Evolutionary conservation across 2,888 invertebrate genomes (phyloP).

Genomic region (Ptilodon capucinus): DNA sequence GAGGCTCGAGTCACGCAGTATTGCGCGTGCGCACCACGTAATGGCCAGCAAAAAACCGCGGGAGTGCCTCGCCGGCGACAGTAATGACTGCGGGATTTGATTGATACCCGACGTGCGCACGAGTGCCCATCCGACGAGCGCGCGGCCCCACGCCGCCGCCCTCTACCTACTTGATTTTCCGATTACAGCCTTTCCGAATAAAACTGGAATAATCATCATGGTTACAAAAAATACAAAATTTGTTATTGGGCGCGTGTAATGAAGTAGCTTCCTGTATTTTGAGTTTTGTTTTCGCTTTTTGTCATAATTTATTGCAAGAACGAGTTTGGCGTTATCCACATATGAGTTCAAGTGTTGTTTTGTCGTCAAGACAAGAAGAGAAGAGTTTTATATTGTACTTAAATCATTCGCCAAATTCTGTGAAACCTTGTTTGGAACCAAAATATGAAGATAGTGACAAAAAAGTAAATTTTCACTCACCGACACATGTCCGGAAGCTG

Average conservation of each 20-base stretch:
- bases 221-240: not conserved
- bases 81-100: slow-evolving; percentile 25
- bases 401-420: too few relatives aligned
- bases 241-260: not conserved
- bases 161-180: slow-evolving; percentile 5
- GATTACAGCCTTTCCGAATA: slow-evolving; percentile 5
- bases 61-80: slow-evolving; percentile 3
- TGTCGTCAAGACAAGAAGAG: too few relatives aligned
- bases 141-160: not conserved
- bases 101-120: slow-evolving; percentile 17
- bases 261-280: not conserved
- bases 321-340: not conserved
- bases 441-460: not conserved
- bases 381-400: too few relatives aligned
- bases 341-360: too few relatives aligned
- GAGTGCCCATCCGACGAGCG: not conserved
- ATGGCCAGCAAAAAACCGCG: slow-evolving; percentile 23
- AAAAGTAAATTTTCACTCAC: slow-evolving; percentile 64
- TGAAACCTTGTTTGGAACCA: too few relatives aligned
- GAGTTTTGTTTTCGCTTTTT: not conserved
- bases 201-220: not conserved
- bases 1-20: slow-evolving; percentile 9
- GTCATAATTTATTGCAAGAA: not conserved
- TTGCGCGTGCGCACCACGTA: slow-evolving; percentile 17
- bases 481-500: slow-evolving; percentile 91